Evolutionary conservation across 92 coral and sea anemone species (phyloP), one percentile per base, ranked within the genome.

Genomic region (Porites rus): DNA sequence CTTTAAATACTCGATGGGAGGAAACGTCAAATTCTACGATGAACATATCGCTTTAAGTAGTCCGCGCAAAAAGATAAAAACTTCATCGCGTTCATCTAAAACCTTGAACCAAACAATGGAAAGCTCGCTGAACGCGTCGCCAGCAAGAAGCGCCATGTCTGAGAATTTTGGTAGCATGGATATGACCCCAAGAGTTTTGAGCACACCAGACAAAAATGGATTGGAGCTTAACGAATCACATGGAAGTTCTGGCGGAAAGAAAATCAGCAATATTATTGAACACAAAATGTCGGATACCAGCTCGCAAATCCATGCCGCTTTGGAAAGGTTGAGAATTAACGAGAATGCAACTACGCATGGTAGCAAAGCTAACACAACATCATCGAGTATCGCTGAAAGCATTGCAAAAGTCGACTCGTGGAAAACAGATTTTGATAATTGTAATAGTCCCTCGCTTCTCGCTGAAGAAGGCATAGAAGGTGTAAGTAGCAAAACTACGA

Each of bases 1-100:
- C 87, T 97, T 97, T 73, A 92, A 97, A 78, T 97, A 93, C 80
- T 97, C 99, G 16, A 97, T 97, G 99, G 99, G 99, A 8, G 98
- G 99, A 7, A 97, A 97, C 59, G 61, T 97, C 67, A 92, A 95
- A 77, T 88, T 97, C 25, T 97, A 97, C 74, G 98, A 95, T 31
- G 94, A 95, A 14, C 98, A 95, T 74, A 91, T 97, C 22, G 96
- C 98, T 53, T 69, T 90, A 70, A 87, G 94, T 16, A 90, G 94
- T 65, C 98, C 98, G 11, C 86, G 91, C 51, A 92, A 84, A 80
- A 94, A 88, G 60, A 56, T 85, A 2, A 86, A 86, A 38, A 72
- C 80, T 24, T 65, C 91, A 1, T 11, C 73, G 16, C 68, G 64
- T 43, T 81, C 81, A 22, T 71, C 85, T 18, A 76, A 76, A 74